A percentile compares a stretch with the other conserved stretches of the same genome.
phyloP scores from a whole-genome alignment of 2,888 invertebrate species.

The Microplitis deprimator region DNA sequence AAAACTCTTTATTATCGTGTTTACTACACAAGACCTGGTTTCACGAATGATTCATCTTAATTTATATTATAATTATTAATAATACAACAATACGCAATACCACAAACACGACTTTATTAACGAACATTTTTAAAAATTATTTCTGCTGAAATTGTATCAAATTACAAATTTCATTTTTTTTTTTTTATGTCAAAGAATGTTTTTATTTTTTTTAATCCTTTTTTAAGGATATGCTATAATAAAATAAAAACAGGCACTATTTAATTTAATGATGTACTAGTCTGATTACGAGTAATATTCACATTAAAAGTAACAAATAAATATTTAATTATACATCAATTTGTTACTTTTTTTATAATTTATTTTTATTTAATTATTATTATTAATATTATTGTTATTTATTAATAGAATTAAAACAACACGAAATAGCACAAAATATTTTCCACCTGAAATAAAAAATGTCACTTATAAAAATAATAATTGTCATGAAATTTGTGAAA shows the following conservation, averaged over 20 bases:
- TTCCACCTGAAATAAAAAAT: background rate
- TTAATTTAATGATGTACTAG: slow-evolving; percentile 60
- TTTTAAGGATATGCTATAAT: slow-evolving; percentile 47
- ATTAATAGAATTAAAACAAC: background rate
- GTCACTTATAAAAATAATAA: slow-evolving; percentile 6
- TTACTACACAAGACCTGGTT: slow-evolving; percentile 86
- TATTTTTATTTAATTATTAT: background rate
- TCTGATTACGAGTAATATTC: slow-evolving; percentile 58
- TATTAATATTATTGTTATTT: background rate
- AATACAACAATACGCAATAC: background rate
- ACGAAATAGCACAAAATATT: background rate
- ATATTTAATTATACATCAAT: background rate
- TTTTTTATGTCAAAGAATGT: background rate
- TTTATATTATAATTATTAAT: slow-evolving; percentile 14
- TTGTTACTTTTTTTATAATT: background rate
- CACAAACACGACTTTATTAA: background rate
- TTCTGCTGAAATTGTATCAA: background rate
- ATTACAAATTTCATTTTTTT: slow-evolving; percentile 38
- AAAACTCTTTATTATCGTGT: slow-evolving; percentile 99
- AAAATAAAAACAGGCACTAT: background rate
- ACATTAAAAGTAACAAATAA: slow-evolving; percentile 30
- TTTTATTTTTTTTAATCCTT: background rate
- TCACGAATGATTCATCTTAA: slow-evolving; percentile 53
- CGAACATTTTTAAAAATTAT: background rate
- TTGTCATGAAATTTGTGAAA: background rate